These are phyloP conservation scores for Drosophila tripunctata DNA, from an alignment of 2,888 invertebrate genomes.

Conservation along the genomic window DNA sequence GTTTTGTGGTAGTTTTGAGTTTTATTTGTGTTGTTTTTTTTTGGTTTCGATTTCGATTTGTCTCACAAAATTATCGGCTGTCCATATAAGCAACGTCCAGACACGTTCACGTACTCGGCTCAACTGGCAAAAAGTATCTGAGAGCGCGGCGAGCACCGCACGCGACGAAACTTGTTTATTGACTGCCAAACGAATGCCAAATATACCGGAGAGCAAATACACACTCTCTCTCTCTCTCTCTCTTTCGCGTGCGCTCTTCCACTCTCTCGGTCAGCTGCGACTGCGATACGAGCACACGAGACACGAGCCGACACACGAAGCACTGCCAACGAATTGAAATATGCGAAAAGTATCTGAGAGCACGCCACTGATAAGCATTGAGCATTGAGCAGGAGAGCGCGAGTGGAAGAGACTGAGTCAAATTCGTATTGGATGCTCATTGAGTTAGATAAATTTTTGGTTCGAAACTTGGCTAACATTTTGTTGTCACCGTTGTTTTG, in stretches of 20 bases:
- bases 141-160: constrained; percentile 45
- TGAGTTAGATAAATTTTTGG: constrained; percentile 64
- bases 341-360: constrained; percentile 41
- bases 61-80: constrained; percentile 25
- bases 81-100: constrained; percentile 58
- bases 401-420: constrained; percentile 22
- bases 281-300: constrained; percentile 22
- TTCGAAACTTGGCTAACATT: constrained; percentile 51
- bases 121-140: constrained; percentile 70
- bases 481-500: neutral
- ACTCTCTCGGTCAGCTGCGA: constrained; percentile 11
- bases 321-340: constrained; percentile 32
- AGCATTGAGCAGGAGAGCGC: neutral
- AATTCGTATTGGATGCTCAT: constrained; percentile 63
- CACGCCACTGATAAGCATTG: constrained; percentile 32
- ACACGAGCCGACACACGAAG: constrained; percentile 29
- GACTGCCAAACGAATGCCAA: constrained; percentile 31
- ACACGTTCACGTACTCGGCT: constrained; percentile 72
- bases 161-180: constrained; percentile 57
- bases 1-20: neutral
- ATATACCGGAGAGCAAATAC: constrained; percentile 24
- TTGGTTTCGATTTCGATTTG: constrained; percentile 32
- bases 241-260: neutral
- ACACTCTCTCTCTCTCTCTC: constrained; percentile 9
- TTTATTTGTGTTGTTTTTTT: too few relatives aligned